A percentile compares a stretch with the other conserved stretches of the same genome.
phyloP scores from a whole-genome alignment of 2,797 vertebrate species.

The Anguilla pacifica region DNA sequence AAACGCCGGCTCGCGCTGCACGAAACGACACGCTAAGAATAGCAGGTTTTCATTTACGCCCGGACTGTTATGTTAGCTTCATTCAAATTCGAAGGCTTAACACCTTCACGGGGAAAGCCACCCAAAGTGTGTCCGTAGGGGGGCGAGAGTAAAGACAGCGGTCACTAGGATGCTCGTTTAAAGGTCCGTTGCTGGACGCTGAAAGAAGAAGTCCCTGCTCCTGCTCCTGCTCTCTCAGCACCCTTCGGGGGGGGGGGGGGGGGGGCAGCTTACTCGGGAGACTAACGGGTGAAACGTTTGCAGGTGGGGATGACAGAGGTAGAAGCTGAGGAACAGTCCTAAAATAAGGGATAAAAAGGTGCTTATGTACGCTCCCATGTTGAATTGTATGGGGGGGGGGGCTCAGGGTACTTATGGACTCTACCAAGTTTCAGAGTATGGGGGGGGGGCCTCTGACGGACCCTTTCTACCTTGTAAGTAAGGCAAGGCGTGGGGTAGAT shows the following conservation, averaged over 20 bases:
- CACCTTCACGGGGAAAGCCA: too few relatives aligned
- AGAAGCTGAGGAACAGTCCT: too few relatives aligned
- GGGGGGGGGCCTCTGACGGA: background rate
- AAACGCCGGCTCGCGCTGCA: too few relatives aligned
- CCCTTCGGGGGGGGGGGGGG: too few relatives aligned
- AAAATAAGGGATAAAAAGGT: background rate
- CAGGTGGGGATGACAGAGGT: background rate
- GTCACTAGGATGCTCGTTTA: background rate
- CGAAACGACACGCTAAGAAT: too few relatives aligned
- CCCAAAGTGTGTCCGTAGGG: too few relatives aligned
- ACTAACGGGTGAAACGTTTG: background rate
- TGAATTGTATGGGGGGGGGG: too few relatives aligned
- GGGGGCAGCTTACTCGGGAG: too few relatives aligned
- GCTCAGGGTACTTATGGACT: background rate
- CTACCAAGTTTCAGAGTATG: background rate
- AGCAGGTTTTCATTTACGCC: too few relatives aligned
- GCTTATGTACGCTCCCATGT: background rate
- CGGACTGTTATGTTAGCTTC: too few relatives aligned
- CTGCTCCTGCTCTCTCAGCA: background rate
- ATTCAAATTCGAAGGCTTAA: too few relatives aligned
- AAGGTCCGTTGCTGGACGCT: background rate
- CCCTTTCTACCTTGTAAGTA: background rate
- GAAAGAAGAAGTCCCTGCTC: background rate
- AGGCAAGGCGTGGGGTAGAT: background rate
- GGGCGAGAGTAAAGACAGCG: too few relatives aligned